These are phyloP conservation scores for Oryzias dopingdopingensis DNA, from an alignment of 2,797 vertebrate species.

Conservation along the genomic window DNA sequence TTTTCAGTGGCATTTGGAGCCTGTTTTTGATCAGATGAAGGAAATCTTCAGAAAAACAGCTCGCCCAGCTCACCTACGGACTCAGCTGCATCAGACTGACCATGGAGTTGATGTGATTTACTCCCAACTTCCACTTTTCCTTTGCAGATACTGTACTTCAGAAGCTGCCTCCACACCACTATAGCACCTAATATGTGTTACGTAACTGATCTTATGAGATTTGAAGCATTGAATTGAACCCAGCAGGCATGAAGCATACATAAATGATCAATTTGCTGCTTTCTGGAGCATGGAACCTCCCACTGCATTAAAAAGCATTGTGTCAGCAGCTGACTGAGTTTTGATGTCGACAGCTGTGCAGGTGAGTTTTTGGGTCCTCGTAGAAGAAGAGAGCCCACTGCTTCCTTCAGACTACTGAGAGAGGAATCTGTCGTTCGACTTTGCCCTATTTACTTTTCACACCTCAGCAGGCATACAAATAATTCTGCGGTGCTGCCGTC, in stretches of 20 bases:
- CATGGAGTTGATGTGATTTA: too few relatives aligned
- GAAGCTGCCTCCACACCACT: slow-evolving; percentile 18
- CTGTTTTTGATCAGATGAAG: not conserved
- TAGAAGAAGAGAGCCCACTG: slow-evolving; percentile 35
- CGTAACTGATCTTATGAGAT: slow-evolving; percentile 14
- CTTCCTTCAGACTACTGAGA: slow-evolving; percentile 57
- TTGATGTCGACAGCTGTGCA: slow-evolving; percentile 21
- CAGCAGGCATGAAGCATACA: slow-evolving; percentile 16
- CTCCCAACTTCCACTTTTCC: too few relatives aligned
- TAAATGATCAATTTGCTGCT: slow-evolving; percentile 18
- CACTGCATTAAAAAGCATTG: not conserved
- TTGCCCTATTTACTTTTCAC: slow-evolving; percentile 59
- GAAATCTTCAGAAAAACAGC: too few relatives aligned
- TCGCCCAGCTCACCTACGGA: not conserved
- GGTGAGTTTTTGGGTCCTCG: slow-evolving; percentile 25
- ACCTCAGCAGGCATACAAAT: slow-evolving; percentile 66
- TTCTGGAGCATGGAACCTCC: slow-evolving; percentile 9
- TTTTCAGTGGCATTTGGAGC: not conserved
- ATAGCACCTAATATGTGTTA: slow-evolving; percentile 21
- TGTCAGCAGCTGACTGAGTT: slow-evolving; percentile 9
- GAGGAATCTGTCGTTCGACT: slow-evolving; percentile 41
- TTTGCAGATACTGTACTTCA: slow-evolving; percentile 2
- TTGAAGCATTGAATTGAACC: slow-evolving; percentile 13
- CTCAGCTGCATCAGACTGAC: not conserved
- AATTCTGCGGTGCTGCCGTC: slow-evolving; percentile 49